Conservation (phyloP, 2,797 vertebrate genomes). For the Anabacerthia variegaticeps region DNA sequence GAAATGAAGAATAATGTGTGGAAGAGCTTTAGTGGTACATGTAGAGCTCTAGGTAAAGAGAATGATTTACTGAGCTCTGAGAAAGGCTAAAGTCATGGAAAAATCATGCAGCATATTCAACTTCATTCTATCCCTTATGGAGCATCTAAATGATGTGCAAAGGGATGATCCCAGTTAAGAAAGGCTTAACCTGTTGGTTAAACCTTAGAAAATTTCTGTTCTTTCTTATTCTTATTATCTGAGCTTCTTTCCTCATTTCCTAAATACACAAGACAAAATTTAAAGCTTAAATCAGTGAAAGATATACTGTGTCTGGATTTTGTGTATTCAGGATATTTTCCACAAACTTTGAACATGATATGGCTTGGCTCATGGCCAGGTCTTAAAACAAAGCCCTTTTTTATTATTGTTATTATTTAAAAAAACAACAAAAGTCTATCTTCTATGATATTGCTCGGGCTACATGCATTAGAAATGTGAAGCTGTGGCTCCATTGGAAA, state of each 20-base stretch:
- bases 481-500: conserved; percentile 12
- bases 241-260: not conserved
- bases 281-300: not conserved
- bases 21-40: not conserved
- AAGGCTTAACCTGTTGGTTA: not conserved
- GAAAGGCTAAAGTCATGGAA: not conserved
- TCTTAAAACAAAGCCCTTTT: not conserved
- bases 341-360: conserved; percentile 17
- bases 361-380: not conserved
- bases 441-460: conserved; percentile 18
- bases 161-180: not conserved
- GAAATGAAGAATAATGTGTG: not conserved
- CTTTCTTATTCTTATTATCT: not conserved
- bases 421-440: not conserved
- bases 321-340: not conserved
- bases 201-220: not conserved
- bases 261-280: not conserved
- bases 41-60: not conserved
- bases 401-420: not conserved
- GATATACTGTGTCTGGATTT: not conserved
- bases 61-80: not conserved
- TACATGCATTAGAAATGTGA: conserved; percentile 2
- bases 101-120: not conserved
- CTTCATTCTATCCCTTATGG: not conserved
- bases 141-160: not conserved